A percentile compares a stretch with the other conserved stretches of the same genome.
Conservation (phyloP, 2,888 invertebrate genomes). For the Brachypalpus laphriformis region DNA sequence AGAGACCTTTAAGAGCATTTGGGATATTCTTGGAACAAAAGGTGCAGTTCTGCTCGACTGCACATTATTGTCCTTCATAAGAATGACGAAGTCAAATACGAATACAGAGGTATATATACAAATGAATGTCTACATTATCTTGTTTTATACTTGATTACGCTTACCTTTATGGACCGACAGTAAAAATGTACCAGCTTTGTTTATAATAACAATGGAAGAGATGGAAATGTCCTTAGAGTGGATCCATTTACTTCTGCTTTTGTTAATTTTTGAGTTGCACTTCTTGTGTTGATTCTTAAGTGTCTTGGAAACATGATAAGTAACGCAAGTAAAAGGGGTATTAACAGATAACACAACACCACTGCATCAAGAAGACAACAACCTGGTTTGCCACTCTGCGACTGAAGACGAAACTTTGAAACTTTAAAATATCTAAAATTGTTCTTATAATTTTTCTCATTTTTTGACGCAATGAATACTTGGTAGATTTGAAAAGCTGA, state of each 20-base stretch:
- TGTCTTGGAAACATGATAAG: background rate
- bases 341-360: background rate
- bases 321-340: background rate
- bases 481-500: too few species aligned
- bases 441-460: too few species aligned
- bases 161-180: slow-evolving; percentile 5
- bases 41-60: slow-evolving; percentile 42
- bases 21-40: slow-evolving; percentile 31
- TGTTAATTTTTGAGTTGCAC: slow-evolving; percentile 25
- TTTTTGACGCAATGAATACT: too few species aligned
- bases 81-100: slow-evolving; percentile 9
- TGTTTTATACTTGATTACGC: slow-evolving; percentile 58
- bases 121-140: slow-evolving; percentile 51
- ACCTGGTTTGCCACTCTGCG: background rate
- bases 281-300: background rate
- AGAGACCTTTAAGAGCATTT: slow-evolving; percentile 19
- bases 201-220: slow-evolving; percentile 1
- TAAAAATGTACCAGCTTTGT: slow-evolving; percentile 1
- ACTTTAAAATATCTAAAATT: background rate
- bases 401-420: background rate
- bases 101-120: background rate
- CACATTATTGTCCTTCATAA: slow-evolving; percentile 31
- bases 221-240: slow-evolving; percentile 19
- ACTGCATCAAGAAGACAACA: background rate
- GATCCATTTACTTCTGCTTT: slow-evolving; percentile 31